Evolutionary conservation across 1,140 invertebrate species (phyloP).

Genomic region (Copidosoma floridanum): DNA sequence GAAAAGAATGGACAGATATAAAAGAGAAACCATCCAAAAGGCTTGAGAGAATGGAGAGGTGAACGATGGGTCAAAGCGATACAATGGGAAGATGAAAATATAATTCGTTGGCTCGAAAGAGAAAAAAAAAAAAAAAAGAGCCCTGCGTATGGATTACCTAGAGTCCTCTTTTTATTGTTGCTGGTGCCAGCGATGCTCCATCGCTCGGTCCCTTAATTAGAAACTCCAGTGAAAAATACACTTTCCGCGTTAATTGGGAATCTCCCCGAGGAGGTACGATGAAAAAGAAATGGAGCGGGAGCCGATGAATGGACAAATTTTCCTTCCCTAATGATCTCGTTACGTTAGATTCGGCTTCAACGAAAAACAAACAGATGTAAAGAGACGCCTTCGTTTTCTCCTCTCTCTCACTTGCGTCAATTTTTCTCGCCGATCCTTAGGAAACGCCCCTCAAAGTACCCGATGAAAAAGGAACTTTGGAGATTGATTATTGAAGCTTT

Average conservation of each 20-base stretch:
- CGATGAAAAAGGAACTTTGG: too few relatives aligned
- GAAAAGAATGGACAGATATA: not conserved
- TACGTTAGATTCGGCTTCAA: slow-evolving; percentile 3
- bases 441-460: too few relatives aligned
- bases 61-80: too few relatives aligned
- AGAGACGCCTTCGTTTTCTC: too few relatives aligned
- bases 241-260: slow-evolving; percentile 22
- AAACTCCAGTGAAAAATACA: not conserved
- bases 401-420: too few relatives aligned
- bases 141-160: not conserved
- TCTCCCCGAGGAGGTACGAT: not conserved
- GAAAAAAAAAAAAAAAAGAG: not conserved
- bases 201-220: slow-evolving; percentile 19
- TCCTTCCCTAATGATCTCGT: slow-evolving; percentile 20
- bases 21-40: slow-evolving; percentile 16
- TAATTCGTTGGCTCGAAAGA: too few relatives aligned
- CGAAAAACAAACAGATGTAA: slow-evolving; percentile 13
- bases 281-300: not conserved
- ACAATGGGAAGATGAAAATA: too few relatives aligned
- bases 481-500: too few relatives aligned
- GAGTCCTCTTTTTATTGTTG: slow-evolving; percentile 6
- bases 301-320: slow-evolving; percentile 20
- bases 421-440: too few relatives aligned
- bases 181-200: not conserved
- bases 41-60: too few relatives aligned